Conservation (phyloP, 2,888 invertebrate species). For the Megastigmus dorsalis region DNA sequence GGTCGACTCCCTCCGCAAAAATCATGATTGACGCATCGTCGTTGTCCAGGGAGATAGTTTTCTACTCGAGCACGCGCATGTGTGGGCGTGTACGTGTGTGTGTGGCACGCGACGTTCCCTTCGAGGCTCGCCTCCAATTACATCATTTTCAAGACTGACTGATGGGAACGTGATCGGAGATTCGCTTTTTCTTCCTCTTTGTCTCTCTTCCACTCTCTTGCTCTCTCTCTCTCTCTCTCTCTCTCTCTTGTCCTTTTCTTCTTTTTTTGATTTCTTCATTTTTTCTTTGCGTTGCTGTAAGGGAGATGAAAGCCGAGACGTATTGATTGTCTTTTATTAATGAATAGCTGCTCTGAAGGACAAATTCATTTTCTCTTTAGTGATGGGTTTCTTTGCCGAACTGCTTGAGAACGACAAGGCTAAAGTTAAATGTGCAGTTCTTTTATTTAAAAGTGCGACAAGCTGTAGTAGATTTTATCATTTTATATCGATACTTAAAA, state of each 20-base stretch:
- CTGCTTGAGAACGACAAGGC: too few relatives aligned
- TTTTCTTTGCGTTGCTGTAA: background rate
- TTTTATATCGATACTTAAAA: too few relatives aligned
- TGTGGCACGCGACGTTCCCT: background rate
- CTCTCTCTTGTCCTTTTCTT: background rate
- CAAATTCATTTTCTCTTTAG: slow-evolving; percentile 1
- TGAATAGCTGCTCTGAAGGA: background rate
- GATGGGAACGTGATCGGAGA: slow-evolving; percentile 2
- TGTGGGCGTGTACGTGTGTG: too few relatives aligned
- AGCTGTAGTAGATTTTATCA: too few relatives aligned
- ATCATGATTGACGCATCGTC: slow-evolving; percentile 38
- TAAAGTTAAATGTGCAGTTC: too few relatives aligned
- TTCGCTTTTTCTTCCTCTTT: background rate
- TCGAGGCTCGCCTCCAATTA: slow-evolving; percentile 34
- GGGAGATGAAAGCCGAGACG: background rate
- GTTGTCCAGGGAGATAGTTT: background rate
- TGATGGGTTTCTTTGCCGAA: too few relatives aligned
- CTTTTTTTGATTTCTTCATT: background rate
- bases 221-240: background rate
- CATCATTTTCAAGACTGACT: slow-evolving; percentile 8
- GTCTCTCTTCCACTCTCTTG: background rate
- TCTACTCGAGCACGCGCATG: background rate
- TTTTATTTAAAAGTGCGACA: too few relatives aligned
- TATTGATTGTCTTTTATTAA: background rate
- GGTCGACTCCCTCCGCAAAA: background rate